Evolutionary conservation across 2,113 vertebrate species (phyloP), one percentile per base, ranked within the genome.

Genomic region (Leptodactylus fuscus): DNA sequence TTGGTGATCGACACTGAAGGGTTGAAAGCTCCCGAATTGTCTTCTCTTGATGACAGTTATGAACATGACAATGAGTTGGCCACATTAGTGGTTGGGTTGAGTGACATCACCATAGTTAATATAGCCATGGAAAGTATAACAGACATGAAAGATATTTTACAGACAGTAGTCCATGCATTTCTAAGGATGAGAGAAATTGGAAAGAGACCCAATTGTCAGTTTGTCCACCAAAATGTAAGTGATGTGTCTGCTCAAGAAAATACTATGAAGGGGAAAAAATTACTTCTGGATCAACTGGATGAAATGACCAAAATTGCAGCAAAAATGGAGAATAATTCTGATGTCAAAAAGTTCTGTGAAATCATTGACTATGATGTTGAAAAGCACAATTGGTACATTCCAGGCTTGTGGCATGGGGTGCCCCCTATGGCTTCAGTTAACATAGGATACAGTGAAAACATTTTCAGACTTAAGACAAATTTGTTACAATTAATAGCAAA

Each of bases 171-270:
- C 41, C 96, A 92, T 58, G 94, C 94, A 0, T 93, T 96, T 24
- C 91, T 97, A 34, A 91, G 92, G 60, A 79, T 93, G 75, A 87
- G 81, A 84, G 88, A 92, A 75, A 91, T 91, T 0, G 94, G 94
- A 7, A 94, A 94, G 51, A 90, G 92, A 82, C 92, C 94, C 0
- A 94, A 88, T 85, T 95, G 93, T 85, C 91, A 91, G 74, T 95
- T 96, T 81, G 92, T 96, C 2, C 93, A 95, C 70, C 95, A 95
- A 90, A 95, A 93, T 48, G 93, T 95, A 22, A 91, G 91, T 0
- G 95, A 94, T 41, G 85, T 90, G 12, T 90, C 93, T 24, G 92
- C 89, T 5, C 80, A 93, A 22, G 93, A 92, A 16, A 93, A 94
- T 29, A 95, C 91, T 89, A 85, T 86, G 0, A 87, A 91, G 79